phyloP scores from a whole-genome alignment of 2,888 invertebrate species.

The Lasioglossum villosulum region DNA sequence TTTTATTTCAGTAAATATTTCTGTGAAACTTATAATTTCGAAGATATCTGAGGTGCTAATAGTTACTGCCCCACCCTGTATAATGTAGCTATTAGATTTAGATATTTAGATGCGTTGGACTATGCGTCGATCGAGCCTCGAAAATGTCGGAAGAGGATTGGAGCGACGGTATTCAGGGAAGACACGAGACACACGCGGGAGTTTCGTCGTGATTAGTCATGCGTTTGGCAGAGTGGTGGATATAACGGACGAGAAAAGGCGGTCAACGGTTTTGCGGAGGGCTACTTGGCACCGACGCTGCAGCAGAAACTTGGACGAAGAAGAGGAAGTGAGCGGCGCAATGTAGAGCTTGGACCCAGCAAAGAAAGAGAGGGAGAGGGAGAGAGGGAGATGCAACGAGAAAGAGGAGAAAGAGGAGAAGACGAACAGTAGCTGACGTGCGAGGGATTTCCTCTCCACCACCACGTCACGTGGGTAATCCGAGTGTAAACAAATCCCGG shows the following conservation, averaged over 20 bases:
- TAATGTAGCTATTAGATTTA: no score
- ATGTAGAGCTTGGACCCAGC: background rate
- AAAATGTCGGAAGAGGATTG: conserved; percentile 27
- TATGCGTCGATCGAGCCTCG: background rate
- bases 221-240: conserved; percentile 48
- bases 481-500: conserved; percentile 1
- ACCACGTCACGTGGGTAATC: conserved; percentile 7
- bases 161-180: conserved; percentile 30
- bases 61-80: no score
- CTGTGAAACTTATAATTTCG: no score
- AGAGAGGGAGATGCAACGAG: background rate
- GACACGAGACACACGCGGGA: conserved; percentile 41
- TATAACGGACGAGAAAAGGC: conserved; percentile 63
- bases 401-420: no score
- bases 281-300: conserved; percentile 66
- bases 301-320: conserved; percentile 23
- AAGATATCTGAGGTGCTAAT: no score
- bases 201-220: conserved; percentile 67
- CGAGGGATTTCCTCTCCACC: conserved; percentile 66
- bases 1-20: no score
- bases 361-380: background rate
- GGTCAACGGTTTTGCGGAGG: conserved; percentile 68
- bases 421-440: conserved; percentile 55
- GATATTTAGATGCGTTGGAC: no score
- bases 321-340: conserved; percentile 35